phyloP scores from a whole-genome alignment of 2,113 vertebrate genomes.

The Pedetes capensis region DNA sequence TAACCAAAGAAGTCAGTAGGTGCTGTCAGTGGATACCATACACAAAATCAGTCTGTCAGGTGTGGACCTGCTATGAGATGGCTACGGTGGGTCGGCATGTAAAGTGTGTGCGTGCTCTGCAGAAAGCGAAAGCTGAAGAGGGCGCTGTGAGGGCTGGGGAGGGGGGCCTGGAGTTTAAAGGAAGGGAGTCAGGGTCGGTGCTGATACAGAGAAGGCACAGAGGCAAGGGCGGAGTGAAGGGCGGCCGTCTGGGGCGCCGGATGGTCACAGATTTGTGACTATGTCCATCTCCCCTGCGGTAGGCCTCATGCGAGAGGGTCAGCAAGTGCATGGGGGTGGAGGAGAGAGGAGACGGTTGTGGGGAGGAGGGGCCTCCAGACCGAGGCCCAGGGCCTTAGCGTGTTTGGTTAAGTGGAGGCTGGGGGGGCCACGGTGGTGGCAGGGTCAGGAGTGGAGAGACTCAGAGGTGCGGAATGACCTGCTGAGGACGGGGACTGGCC shows the following conservation, averaged over 20 bases:
- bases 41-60: background rate
- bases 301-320: background rate
- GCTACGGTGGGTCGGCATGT: background rate
- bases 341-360: background rate
- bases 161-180: too few species aligned
- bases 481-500: too few species aligned
- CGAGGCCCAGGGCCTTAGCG: background rate
- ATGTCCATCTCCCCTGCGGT: background rate
- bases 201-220: background rate
- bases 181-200: background rate
- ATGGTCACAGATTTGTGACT: background rate
- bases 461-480: background rate
- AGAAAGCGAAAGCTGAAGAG: background rate
- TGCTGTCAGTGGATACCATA: too few species aligned
- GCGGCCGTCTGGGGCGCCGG: background rate
- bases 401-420: background rate
- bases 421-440: background rate
- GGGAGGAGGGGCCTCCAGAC: background rate
- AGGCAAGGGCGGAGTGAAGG: too few species aligned
- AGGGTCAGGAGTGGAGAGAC: background rate
- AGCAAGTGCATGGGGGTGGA: background rate
- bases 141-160: too few species aligned
- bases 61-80: background rate
- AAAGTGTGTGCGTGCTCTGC: rapidly evolving
- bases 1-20: too few species aligned